Evolutionary conservation across 1,140 invertebrate genomes (phyloP).

Genomic region (Drosophila ficusphila): DNA sequence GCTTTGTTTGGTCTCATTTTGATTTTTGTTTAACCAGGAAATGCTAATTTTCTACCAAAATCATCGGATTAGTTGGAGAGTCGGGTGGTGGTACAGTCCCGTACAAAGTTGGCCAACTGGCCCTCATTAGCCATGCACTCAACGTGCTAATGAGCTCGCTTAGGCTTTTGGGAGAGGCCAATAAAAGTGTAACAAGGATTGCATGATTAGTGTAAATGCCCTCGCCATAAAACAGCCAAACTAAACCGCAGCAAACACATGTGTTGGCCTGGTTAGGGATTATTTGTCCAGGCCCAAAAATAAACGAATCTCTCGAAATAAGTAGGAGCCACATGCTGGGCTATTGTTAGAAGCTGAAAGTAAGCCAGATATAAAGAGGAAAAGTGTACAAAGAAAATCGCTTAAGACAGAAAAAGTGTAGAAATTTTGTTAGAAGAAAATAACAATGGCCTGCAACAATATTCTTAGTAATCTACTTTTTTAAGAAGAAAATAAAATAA

Average conservation of each 20-base stretch:
- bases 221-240: conserved; percentile 49
- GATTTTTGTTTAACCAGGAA: conserved; percentile 38
- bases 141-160: conserved; percentile 67
- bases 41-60: conserved; percentile 55
- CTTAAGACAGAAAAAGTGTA: conserved; percentile 61
- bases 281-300: conserved; percentile 30
- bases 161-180: conserved; percentile 18
- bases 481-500: neutral
- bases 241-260: conserved; percentile 27
- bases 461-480: neutral
- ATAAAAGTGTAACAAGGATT: conserved; percentile 65
- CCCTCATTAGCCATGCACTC: conserved; percentile 66
- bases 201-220: conserved; percentile 76
- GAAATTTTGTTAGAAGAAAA: neutral
- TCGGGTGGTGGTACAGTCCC: conserved; percentile 26
- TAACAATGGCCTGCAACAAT: neutral
- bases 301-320: conserved; percentile 38
- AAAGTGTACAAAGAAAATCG: conserved; percentile 38
- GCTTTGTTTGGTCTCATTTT: conserved; percentile 40
- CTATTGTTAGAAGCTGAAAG: conserved; percentile 19
- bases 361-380: conserved; percentile 32
- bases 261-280: conserved; percentile 38
- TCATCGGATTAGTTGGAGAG: conserved; percentile 30
- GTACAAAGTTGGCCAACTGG: conserved; percentile 24
- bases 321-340: conserved; percentile 56